phyloP scores from a whole-genome alignment of 2,113 vertebrate species.

The Xiphophorus maculatus region DNA sequence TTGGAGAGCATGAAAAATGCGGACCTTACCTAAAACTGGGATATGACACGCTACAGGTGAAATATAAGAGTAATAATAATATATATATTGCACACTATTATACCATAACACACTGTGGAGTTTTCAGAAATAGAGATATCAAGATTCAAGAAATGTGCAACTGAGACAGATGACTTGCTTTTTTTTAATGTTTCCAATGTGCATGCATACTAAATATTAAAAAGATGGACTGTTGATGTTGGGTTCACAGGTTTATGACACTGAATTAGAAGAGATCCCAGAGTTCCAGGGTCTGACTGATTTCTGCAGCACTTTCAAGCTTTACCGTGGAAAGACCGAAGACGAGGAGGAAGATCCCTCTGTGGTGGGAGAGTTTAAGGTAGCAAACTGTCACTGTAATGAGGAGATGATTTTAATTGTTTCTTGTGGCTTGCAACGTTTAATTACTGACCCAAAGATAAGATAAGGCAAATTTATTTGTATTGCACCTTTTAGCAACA shows the following conservation, averaged over 20 bases:
- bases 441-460: background rate
- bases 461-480: no score
- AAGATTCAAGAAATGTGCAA: no score
- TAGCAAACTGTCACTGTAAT: constrained; percentile 41
- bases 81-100: no score
- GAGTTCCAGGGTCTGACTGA: constrained; percentile 90
- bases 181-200: no score
- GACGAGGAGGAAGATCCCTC: constrained; percentile 90
- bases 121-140: no score
- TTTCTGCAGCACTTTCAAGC: constrained; percentile 94
- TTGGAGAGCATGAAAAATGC: constrained; percentile 90
- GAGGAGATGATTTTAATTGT: no score
- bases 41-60: constrained; percentile 92
- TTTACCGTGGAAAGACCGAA: constrained; percentile 88
- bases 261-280: constrained; percentile 86
- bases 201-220: no score
- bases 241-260: constrained; percentile 83
- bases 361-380: constrained; percentile 97
- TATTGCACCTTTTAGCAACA: no score
- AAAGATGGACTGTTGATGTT: no score
- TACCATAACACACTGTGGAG: no score
- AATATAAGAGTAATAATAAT: background rate
- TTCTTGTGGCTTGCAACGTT: background rate
- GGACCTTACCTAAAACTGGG: constrained; percentile 93
- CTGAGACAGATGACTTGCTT: no score